phyloP scores from a whole-genome alignment of 2,797 vertebrate genomes.

The Petrocephalus sullivani region DNA sequence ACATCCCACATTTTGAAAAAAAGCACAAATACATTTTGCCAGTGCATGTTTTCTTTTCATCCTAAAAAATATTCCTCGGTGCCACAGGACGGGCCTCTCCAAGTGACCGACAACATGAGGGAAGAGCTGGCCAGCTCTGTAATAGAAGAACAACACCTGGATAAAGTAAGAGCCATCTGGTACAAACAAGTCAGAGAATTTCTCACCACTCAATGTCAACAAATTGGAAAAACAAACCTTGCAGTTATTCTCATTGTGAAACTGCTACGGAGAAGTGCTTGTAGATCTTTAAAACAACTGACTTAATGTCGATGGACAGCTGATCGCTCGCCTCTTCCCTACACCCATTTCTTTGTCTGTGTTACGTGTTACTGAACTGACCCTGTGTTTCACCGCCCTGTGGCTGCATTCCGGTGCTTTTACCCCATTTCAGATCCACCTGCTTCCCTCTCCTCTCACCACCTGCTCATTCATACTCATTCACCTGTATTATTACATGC shows the following conservation, averaged over 20 bases:
- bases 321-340: neutral
- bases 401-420: too few relatives aligned
- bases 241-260: neutral
- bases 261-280: neutral
- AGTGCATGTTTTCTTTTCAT: constrained; percentile 17
- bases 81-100: constrained; percentile 9
- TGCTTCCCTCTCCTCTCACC: neutral
- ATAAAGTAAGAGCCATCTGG: neutral
- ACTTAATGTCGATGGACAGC: neutral
- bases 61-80: constrained; percentile 15
- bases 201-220: constrained; percentile 14
- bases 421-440: neutral
- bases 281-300: neutral
- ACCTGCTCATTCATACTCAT: too few relatives aligned
- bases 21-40: neutral
- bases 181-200: constrained; percentile 21
- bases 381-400: neutral
- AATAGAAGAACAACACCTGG: constrained; percentile 2
- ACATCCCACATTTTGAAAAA: constrained; percentile 2
- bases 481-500: neutral
- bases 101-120: constrained; percentile 11
- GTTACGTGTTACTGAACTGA: neutral
- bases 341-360: neutral
- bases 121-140: constrained; percentile 10
- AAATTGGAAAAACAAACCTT: constrained; percentile 7